These are phyloP conservation scores for Sarcophaga rosellei DNA, from an alignment of 2,888 invertebrate species.

Conservation along the genomic window DNA sequence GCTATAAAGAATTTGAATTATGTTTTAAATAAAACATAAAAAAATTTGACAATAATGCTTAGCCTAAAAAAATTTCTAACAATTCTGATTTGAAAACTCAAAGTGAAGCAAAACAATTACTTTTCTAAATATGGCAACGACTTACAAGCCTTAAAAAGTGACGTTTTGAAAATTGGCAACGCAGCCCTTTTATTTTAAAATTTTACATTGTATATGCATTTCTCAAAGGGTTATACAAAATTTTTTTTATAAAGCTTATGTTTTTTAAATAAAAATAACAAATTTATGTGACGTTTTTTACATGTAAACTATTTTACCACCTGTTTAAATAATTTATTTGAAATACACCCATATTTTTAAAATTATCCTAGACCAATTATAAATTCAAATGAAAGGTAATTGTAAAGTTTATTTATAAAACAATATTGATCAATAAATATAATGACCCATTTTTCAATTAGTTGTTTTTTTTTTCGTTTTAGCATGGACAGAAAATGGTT, in stretches of 20 bases:
- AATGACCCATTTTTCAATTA: background rate
- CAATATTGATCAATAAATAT: background rate
- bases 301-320: background rate
- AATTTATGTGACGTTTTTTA: background rate
- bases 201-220: too few species aligned
- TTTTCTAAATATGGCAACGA: too few species aligned
- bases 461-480: background rate
- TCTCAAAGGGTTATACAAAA: background rate
- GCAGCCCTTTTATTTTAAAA: too few species aligned
- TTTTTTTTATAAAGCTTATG: background rate
- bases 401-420: background rate
- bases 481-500: background rate
- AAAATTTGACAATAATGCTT: too few species aligned
- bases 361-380: too few species aligned
- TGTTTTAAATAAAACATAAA: too few species aligned
- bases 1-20: too few species aligned
- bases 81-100: too few species aligned
- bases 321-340: background rate
- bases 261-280: background rate
- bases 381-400: background rate
- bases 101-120: too few species aligned
- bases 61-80: too few species aligned
- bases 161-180: too few species aligned
- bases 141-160: too few species aligned
- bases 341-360: background rate